Evolutionary conservation across 2,113 vertebrate genomes (phyloP).

Genomic region (Indicator maculatus): DNA sequence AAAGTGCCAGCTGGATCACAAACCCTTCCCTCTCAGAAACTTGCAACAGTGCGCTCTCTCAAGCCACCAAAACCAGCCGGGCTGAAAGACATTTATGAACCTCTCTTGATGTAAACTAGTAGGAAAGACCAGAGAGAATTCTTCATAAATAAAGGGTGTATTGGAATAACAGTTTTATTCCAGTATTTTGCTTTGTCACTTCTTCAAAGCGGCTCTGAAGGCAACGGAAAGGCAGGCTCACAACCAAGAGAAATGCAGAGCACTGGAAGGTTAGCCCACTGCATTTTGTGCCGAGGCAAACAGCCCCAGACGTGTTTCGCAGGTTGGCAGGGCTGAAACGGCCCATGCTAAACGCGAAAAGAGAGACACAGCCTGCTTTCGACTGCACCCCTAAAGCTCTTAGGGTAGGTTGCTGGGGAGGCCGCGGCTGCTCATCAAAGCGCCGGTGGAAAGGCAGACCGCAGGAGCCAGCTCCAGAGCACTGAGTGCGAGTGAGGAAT

Average conservation of each 20-base stretch:
- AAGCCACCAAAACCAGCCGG: not conserved
- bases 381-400: not conserved
- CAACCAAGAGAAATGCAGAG: rapidly evolving
- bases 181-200: rapidly evolving
- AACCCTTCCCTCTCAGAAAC: not conserved
- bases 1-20: not conserved
- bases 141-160: rapidly evolving
- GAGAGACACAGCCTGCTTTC: rapidly evolving
- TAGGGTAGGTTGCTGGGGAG: rapidly evolving
- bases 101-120: rapidly evolving
- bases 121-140: not conserved
- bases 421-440: not conserved
- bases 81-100: not conserved
- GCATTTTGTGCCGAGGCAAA: rapidly evolving
- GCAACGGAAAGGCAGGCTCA: not conserved
- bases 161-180: not conserved
- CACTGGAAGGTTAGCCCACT: rapidly evolving
- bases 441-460: no score
- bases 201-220: no score
- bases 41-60: rapidly evolving
- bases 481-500: no score
- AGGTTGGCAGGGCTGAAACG: rapidly evolving
- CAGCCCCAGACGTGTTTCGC: rapidly evolving
- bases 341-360: rapidly evolving
- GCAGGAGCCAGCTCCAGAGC: not conserved